phyloP scores from a whole-genome alignment of 1,140 invertebrate species.

The Mactra quadrangularis region DNA sequence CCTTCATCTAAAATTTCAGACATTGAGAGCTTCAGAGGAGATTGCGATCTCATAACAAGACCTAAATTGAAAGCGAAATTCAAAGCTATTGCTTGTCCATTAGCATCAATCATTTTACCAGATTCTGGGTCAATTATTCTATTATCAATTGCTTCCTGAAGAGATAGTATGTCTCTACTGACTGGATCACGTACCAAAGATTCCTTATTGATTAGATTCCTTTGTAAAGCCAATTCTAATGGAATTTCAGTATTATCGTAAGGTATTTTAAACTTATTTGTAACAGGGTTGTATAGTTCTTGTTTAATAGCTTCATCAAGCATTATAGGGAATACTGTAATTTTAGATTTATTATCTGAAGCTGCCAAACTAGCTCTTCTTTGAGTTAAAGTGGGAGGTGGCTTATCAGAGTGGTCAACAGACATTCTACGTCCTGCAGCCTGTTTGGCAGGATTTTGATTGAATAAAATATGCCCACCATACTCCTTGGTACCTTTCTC shows the following conservation, averaged over 20 bases:
- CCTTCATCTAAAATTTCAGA: conserved; percentile 93
- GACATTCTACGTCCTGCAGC: conserved; percentile 17
- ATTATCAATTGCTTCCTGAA: conserved; percentile 92
- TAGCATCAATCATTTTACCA: conserved; percentile 87
- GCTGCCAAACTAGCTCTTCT: conserved; percentile 86
- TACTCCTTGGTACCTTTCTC: conserved; percentile 55
- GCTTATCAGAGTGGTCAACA: conserved; percentile 51
- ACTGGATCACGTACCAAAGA: conserved; percentile 88
- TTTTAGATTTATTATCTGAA: conserved; percentile 32
- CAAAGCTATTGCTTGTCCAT: conserved; percentile 90
- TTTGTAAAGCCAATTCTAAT: conserved; percentile 90
- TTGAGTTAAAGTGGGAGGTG: conserved; percentile 48
- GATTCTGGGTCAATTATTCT: conserved; percentile 90
- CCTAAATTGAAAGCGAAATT: conserved; percentile 94
- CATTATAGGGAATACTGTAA: conserved; percentile 53
- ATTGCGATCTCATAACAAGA: conserved; percentile 91
- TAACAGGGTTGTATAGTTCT: conserved; percentile 91
- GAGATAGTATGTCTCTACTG: conserved; percentile 91
- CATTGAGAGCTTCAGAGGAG: conserved; percentile 91
- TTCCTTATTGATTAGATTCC: conserved; percentile 90
- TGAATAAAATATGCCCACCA: conserved; percentile 58
- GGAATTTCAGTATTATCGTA: conserved; percentile 68
- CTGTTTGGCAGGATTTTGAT: conserved; percentile 42
- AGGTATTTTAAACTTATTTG: conserved; percentile 78
- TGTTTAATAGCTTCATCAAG: conserved; percentile 92